A percentile compares a stretch with the other conserved stretches of the same genome.
phyloP scores from a whole-genome alignment of 2,113 vertebrate genomes.

The Zosterops lateralis region DNA sequence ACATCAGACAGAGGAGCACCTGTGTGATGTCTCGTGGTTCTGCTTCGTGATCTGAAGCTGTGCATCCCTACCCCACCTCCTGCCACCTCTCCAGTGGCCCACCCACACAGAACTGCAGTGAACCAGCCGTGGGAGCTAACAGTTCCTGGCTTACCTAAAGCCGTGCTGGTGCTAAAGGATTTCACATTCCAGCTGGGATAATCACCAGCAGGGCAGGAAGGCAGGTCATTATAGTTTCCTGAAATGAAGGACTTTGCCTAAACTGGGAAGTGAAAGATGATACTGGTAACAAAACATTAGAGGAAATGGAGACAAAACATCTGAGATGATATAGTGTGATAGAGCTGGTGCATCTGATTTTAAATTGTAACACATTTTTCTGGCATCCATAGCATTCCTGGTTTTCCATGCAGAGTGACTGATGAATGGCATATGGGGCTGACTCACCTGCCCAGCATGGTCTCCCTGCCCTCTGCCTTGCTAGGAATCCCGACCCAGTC shows the following conservation, averaged over 20 bases:
- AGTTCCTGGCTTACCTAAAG: not conserved
- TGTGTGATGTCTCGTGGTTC: not conserved
- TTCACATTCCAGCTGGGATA: constrained; percentile 10
- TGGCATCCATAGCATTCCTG: not conserved
- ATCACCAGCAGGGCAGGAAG: constrained; percentile 18
- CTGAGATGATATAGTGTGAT: not conserved
- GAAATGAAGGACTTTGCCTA: not conserved
- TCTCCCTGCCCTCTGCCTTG: not conserved
- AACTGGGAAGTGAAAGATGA: constrained; percentile 8
- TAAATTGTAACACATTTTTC: not conserved
- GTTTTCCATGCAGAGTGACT: not conserved
- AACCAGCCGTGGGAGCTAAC: fast-evolving
- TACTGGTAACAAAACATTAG: not conserved
- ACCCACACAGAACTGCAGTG: not conserved
- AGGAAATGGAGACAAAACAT: not conserved
- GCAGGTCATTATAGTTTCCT: constrained; percentile 49
- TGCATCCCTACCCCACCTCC: not conserved
- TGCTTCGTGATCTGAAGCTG: not conserved
- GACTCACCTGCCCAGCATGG: not conserved
- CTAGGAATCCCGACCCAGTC: not conserved
- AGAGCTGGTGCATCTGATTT: not conserved
- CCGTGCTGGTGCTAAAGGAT: not conserved
- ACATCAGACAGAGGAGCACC: not conserved
- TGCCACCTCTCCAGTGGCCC: not conserved
- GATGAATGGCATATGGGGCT: not conserved